Base-by-base conservation (phyloP, 2,888 invertebrate genomes). In the Caenorhabditis sp. region DNA sequence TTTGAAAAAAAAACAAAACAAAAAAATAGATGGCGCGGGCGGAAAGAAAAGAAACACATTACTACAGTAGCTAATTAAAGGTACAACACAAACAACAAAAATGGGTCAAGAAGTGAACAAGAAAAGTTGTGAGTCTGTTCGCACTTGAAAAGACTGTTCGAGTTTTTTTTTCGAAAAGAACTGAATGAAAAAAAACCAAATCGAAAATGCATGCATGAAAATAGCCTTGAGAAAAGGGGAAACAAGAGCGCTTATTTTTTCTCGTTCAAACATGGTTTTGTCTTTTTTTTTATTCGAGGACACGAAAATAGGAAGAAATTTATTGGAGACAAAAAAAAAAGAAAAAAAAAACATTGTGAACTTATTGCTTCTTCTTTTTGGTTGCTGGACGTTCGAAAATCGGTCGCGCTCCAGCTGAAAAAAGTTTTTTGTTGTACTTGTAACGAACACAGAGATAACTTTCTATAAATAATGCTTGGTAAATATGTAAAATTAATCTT, bases 351-450 rank as follows among this genome's bases (percentile, higher is more conserved):
- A 54, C 27, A 21, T 17, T 43, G 17, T 26, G 8, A 51, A 51
- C 24, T 26, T 55, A 55, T 5, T 21, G 63, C 88, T 87, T 87
- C 58, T 88, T 85, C 77, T 92, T 92, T 80, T 92, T 92, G 57
- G 91, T 88, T 0, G 94, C 91, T 0, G 97, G 97, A 77, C 93
- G 92, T 0, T 95, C 94, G 88, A 99, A 97, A 1, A 92, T 90
- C 88, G 95, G 95, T 84, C 95, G 94, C 91, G 94, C 93, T 21
- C 96, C 97, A 17, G 95, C 81, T 68, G 58, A 57, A 72, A 73
- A n/a, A 53, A 62, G n/a, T n/a, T n/a, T n/a, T n/a, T n/a, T n/a
- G n/a, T n/a, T n/a, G n/a, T n/a, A n/a, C n/a, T n/a, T n/a, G n/a
- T n/a, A n/a, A n/a, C n/a, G n/a, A n/a, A n/a, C n/a, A n/a, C n/a